Percentiles rank a stretch among this genome's conserved stretches.
phyloP scores from a whole-genome alignment of 2,888 invertebrate species.

The Oxytorus armatus region DNA sequence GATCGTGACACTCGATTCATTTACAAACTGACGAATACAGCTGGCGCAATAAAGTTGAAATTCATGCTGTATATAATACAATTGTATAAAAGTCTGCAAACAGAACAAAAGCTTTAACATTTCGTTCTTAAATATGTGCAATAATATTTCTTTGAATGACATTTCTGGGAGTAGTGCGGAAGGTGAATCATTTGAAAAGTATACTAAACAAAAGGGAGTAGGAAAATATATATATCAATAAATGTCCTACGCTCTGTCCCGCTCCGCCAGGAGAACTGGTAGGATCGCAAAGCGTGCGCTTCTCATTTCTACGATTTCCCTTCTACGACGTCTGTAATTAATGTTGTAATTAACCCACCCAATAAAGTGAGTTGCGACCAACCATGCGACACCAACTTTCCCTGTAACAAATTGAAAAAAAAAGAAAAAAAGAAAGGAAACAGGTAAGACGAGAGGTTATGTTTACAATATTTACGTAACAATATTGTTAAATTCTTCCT shows the following conservation, averaged over 20 bases:
- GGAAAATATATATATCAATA: not conserved
- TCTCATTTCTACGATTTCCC: conserved; percentile 90
- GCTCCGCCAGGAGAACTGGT: conserved; percentile 93
- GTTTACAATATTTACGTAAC: conserved; percentile 61
- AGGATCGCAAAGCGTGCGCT: conserved; percentile 91
- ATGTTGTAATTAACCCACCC: conserved; percentile 81
- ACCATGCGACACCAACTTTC: conserved; percentile 43
- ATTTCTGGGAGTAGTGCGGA: too few relatives aligned
- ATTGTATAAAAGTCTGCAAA: too few relatives aligned
- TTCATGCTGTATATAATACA: too few relatives aligned
- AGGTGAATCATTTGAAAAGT: not conserved
- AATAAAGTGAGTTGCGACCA: conserved; percentile 85
- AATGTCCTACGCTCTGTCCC: conserved; percentile 90
- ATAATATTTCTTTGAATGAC: too few relatives aligned
- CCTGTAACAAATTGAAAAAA: conserved; percentile 25
- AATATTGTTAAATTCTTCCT: not conserved
- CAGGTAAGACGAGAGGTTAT: conserved; percentile 48
- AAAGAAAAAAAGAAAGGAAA: not conserved
- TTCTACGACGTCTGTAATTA: conserved; percentile 85
- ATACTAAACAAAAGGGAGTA: not conserved
- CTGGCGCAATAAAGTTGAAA: too few relatives aligned
- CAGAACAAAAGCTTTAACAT: too few relatives aligned
- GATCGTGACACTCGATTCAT: too few relatives aligned
- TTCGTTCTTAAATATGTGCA: too few relatives aligned
- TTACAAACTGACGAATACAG: too few relatives aligned